Base-by-base conservation (phyloP, 2,888 invertebrate genomes). In the Eristalis tenax region DNA sequence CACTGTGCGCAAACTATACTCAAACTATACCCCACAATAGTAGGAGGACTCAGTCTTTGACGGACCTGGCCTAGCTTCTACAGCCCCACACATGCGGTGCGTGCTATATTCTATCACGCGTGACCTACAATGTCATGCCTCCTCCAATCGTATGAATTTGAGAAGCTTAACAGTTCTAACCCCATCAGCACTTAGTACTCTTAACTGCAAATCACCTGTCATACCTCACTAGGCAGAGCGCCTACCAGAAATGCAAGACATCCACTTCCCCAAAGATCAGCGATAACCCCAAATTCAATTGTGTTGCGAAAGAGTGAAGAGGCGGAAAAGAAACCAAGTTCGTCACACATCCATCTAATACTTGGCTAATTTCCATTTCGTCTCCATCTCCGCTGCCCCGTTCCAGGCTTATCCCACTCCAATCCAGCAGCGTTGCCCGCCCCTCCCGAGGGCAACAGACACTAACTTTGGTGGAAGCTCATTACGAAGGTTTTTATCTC, bases 331-430 rank as follows among this genome's bases (percentile, higher is more conserved):
- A 43, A n/a, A 18, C 50, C 50, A 50, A 40, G 8, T 64, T 59
- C 38, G 63, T 87, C 87, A 75, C 83, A 83, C 79, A 87, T 87
- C 66, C 71, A 83, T 87, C 76, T 79, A 76, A 70, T 70, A 70
- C 74, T 56, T 59, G 75, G 40, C 68, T 71, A 79, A 87, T 79
- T 86, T 71, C 64, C 69, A 63, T 75, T 69, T 63, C 59, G 26
- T 32, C 18, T 50, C 43, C 68, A 43, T 50, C n/a, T 18, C 70
- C 50, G 43, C n/a, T 78, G 50, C 15, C 50, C 50, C n/a, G 13
- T 43, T 43, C 50, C 50, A 18, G 18, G 18, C 8, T 0, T 1
- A 10, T 18, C 50, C 50, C n/a, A 38, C 38, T 38, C 38, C 38
- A 38, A 2, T 1, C 18, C 50, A 8, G 32, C 32, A 5, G 32